Conservation (phyloP, 2,888 invertebrate genomes). For the Drosophila bunnanda region DNA sequence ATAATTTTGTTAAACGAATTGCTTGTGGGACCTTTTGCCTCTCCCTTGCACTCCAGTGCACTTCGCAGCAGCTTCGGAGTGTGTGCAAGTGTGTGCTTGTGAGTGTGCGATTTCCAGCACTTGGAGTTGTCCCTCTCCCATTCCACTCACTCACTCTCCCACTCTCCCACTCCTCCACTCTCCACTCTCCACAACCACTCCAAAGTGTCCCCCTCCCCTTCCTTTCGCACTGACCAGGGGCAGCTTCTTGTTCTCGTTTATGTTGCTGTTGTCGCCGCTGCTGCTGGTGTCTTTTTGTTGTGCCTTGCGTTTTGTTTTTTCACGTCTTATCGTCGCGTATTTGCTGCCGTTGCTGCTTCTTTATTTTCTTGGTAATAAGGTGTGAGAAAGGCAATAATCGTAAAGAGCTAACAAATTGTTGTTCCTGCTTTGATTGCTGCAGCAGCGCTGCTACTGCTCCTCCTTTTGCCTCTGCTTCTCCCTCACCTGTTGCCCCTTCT, state of each 20-base stretch:
- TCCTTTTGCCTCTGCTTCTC: neutral
- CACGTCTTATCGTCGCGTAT: slow-evolving; percentile 68
- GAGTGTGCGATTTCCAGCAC: slow-evolving; percentile 66
- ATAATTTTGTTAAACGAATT: slow-evolving; percentile 16
- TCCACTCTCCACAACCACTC: slow-evolving; percentile 17
- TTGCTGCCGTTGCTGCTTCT: slow-evolving; percentile 57
- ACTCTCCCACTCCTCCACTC: slow-evolving; percentile 17
- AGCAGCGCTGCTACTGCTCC: slow-evolving; percentile 12
- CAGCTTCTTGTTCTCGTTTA: slow-evolving; percentile 47
- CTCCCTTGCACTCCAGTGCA: slow-evolving; percentile 25
- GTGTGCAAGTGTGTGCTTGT: slow-evolving; percentile 29
- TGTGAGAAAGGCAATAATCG: slow-evolving; percentile 83
- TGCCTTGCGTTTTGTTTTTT: slow-evolving; percentile 56
- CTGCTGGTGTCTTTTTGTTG: slow-evolving; percentile 37
- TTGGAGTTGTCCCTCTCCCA: slow-evolving; percentile 37
- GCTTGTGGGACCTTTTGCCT: slow-evolving; percentile 44
- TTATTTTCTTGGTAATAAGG: slow-evolving; percentile 82
- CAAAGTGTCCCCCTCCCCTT: slow-evolving; percentile 10
- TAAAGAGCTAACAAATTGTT: slow-evolving; percentile 82
- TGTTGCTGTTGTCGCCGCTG: slow-evolving; percentile 42
- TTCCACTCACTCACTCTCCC: slow-evolving; percentile 1
- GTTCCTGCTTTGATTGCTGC: slow-evolving; percentile 35
- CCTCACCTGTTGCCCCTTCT: neutral
- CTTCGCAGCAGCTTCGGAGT: slow-evolving; percentile 5
- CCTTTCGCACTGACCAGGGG: slow-evolving; percentile 35